These are phyloP conservation scores for Mesaphorura yosii DNA, from an alignment of 1,140 invertebrate species.

Conservation along the genomic window DNA sequence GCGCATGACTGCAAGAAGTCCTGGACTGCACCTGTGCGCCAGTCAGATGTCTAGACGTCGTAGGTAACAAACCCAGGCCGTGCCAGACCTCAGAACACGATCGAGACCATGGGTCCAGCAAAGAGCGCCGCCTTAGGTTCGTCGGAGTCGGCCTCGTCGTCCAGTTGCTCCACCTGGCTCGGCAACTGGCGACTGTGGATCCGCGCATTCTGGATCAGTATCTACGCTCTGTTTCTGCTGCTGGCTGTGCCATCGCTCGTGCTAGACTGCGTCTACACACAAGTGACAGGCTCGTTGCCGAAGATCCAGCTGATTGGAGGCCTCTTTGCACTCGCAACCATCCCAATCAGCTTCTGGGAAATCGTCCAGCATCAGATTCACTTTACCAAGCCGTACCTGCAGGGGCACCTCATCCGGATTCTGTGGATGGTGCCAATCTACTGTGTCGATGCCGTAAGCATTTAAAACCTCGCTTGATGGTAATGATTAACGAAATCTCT, in stretches of 20 bases:
- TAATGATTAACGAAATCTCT: no score
- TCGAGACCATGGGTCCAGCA: no score
- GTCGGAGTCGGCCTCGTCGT: no score
- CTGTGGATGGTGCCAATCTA: conserved; percentile 98
- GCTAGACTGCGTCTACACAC: conserved; percentile 48
- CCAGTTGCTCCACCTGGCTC: no score
- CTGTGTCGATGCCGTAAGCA: conserved; percentile 78
- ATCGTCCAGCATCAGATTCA: conserved; percentile 82
- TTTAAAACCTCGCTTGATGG: no score
- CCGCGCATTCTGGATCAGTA: conserved; percentile 61
- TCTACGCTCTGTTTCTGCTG: conserved; percentile 66
- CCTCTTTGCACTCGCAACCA: conserved; percentile 73
- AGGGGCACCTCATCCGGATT: conserved; percentile 91
- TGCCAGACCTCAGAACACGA: no score
- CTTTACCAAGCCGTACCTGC: conserved; percentile 82
- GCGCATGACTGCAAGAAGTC: no score
- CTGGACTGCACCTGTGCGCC: no score
- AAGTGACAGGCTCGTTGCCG: conserved; percentile 34
- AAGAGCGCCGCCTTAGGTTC: no score
- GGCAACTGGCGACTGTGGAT: conserved; percentile 84
- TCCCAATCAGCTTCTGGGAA: conserved; percentile 87
- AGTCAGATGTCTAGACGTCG: no score
- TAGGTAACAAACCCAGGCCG: no score
- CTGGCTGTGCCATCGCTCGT: conserved; percentile 72
- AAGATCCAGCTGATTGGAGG: conserved; percentile 62